Base-by-base conservation (phyloP, 2,113 vertebrate genomes). In the Channa maculata region DNA sequence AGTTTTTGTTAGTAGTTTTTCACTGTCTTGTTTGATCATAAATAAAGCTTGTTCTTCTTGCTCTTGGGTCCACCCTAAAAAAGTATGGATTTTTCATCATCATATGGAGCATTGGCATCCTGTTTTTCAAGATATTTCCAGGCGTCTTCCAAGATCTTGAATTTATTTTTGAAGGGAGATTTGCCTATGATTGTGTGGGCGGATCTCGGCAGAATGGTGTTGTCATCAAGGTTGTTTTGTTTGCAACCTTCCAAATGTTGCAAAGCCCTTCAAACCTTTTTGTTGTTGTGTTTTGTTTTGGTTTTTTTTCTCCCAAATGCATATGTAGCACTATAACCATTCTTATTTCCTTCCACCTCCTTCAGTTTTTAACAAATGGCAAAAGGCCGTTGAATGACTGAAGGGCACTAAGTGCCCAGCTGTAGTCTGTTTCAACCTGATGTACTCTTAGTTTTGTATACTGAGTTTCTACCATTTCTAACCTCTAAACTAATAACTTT, bases 191-290 rank as follows among this genome's bases (percentile, higher is more conserved):
- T 34, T 39, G 65, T 65, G 2, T 50, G 34, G 9, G 51, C 39
- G 51, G 3, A 10, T 58, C 8, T 66, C 53, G 14, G 2, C 6
- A 1, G 33, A 69, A 39, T 49, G 66, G 58, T 4, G 33, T 13
- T 1, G 34, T 38, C 57, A 68, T 2, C 9, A 50, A 63, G 0
- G 39, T 51, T 6, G 6, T 64, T 12, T 79, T n/a, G n/a, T 79
- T 66, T 77, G 66, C 33, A 79, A 37, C 67, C 57, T 71, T 57
- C 9, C 68, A 64, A 72, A 82, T 3, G 39, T 72, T 11, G 48
- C 67, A 57, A 73, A 80, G 0, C 66, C 53, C 8, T 68, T 71
- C 14, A 82, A 45, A 2, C 69, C 70, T 38, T 65, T n/a, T n/a
- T n/a, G n/a, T n/a, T n/a, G n/a, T n/a, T n/a, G n/a, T n/a, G n/a